Evolutionary conservation across 2,888 invertebrate genomes (phyloP), one percentile per base, ranked within the genome.

Genomic region (Cecidostiba fungosa): DNA sequence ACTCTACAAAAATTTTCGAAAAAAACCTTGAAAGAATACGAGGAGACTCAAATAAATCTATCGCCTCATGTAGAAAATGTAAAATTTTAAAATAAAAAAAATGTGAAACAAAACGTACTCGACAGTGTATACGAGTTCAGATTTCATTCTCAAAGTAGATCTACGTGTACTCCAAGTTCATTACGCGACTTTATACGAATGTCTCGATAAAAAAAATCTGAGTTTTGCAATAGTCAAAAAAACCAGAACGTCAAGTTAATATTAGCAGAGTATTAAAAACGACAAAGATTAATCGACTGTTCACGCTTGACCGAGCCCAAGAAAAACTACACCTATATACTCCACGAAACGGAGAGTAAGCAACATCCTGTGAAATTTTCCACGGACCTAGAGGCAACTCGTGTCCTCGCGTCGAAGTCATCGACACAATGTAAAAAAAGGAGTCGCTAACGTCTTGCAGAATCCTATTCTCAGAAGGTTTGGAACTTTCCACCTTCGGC

Each of bases 401-500:
- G 43, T 43, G 43, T 43, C 43, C 43, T 43, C 39, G 39, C 39
- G 12, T 43, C 39, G 32, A n/a, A 54, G n/a, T 5, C 4, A 54
- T 54, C 54, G 54, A 26, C 14, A 14, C 12, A 36, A 2, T 14
- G 32, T 70, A 1, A 1, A 26, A 70, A 16, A 70, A 10, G 0
- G 12, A 10, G 12, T 10, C 3, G 6, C 5, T 29, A 29, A 5
- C 10, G 10, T 36, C 3, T 14, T 6, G 29, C 32, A 12, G 16
- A 70, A 39, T 10, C 43, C 47, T 29, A 43, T 43, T 43, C 14
- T 26, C 47, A 47, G 47, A 47, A 23, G 14, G 39, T 43, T 43
- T 19, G 73, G 62, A 77, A 62, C n/a, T 77, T 77, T 62, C 66
- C 77, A 66, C 77, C 2, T 10, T 16, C 26, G 12, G 54, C 77